Percentiles rank a stretch among this genome's conserved stretches.
phyloP scores from a whole-genome alignment of 2,113 vertebrate species.

The Grammomys dolichurus region DNA sequence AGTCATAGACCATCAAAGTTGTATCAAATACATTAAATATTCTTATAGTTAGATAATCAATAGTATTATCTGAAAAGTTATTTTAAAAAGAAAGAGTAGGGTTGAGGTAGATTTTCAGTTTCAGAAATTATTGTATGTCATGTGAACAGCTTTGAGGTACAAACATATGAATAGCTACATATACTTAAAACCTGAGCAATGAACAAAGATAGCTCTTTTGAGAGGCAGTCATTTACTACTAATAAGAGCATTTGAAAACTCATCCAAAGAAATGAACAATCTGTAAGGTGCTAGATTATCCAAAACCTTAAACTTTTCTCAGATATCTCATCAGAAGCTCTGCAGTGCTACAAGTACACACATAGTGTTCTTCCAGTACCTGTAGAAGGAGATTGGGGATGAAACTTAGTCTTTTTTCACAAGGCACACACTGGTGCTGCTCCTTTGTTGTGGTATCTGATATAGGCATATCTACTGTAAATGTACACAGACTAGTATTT shows the following conservation, averaged over 20 bases:
- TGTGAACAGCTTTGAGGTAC: constrained; percentile 38
- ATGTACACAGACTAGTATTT: background rate
- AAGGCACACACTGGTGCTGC: background rate
- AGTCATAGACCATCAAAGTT: constrained; percentile 31
- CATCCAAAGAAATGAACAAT: background rate
- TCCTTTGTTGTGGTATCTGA: constrained; percentile 3
- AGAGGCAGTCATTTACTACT: background rate
- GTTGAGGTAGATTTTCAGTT: constrained; percentile 28
- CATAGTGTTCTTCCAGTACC: background rate
- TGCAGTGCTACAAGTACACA: constrained; percentile 2
- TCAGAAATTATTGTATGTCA: constrained; percentile 13
- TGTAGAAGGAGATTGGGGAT: background rate
- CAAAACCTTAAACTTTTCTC: background rate
- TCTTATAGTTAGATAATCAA: constrained; percentile 38
- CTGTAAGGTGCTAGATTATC: background rate
- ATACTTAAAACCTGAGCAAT: constrained; percentile 33
- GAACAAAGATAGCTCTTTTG: constrained; percentile 37
- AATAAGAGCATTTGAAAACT: constrained; percentile 6
- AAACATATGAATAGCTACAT: constrained; percentile 36
- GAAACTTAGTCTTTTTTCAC: background rate
- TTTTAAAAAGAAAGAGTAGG: background rate
- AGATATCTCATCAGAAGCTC: background rate
- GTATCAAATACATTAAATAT: background rate
- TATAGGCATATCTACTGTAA: constrained; percentile 18
- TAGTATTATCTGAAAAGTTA: constrained; percentile 49